Conservation (phyloP, 2,797 vertebrate genomes). For the Coregonus ussuriensis region DNA sequence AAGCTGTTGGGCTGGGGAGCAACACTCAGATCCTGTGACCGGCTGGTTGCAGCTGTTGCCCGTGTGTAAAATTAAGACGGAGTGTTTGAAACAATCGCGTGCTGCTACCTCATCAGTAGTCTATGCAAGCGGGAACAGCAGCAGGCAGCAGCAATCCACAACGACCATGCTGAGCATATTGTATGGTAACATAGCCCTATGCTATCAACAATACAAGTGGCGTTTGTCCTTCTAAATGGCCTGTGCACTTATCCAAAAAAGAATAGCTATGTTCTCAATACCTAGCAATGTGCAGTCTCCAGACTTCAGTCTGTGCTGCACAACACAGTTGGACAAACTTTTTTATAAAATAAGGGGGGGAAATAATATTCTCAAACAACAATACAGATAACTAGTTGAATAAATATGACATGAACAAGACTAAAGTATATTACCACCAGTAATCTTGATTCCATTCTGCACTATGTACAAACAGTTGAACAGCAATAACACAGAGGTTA, state of each 20-base stretch:
- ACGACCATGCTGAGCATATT: neutral
- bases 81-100: constrained; percentile 51
- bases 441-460: neutral
- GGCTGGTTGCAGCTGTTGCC: constrained; percentile 74
- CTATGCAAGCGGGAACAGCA: neutral
- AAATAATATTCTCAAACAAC: neutral
- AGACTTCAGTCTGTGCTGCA: neutral
- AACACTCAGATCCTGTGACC: constrained; percentile 74
- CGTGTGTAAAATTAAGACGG: constrained; percentile 64
- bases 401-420: neutral
- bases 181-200: neutral
- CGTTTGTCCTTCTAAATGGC: neutral
- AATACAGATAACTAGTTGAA: neutral
- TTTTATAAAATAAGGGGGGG: too few relatives aligned
- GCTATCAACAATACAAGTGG: neutral
- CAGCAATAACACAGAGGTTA: neutral
- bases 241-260: neutral
- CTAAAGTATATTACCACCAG: too few relatives aligned
- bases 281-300: neutral
- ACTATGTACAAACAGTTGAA: neutral
- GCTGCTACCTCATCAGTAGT: constrained; percentile 17
- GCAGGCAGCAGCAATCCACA: neutral
- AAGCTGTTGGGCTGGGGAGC: constrained; percentile 38
- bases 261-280: neutral
- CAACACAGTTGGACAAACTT: neutral